Evolutionary conservation across 2,113 vertebrate genomes (phyloP).

Genomic region (Anolis sagrei): DNA sequence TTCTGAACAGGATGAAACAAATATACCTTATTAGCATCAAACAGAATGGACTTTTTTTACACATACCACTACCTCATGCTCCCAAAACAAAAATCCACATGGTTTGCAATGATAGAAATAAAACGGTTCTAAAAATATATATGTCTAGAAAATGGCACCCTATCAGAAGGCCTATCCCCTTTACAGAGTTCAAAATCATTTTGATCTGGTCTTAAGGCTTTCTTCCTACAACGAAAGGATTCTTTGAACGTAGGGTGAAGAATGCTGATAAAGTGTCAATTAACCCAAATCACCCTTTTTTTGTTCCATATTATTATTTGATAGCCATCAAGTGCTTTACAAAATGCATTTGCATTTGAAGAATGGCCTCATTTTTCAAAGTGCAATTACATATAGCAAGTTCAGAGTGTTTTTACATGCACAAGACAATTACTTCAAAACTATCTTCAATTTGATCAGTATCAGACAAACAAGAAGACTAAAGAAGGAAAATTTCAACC

Average conservation of each 20-base stretch:
- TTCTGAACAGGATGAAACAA: not conserved
- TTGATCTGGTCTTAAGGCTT: not conserved
- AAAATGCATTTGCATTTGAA: slow-evolving; percentile 14
- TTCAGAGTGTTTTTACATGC: not conserved
- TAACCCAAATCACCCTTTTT: not conserved
- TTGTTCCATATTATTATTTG: not conserved
- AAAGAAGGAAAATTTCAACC: not conserved
- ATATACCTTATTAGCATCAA: not conserved
- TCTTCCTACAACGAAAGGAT: not conserved
- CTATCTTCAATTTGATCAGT: not conserved
- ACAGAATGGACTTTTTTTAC: not conserved
- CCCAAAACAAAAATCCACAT: not conserved
- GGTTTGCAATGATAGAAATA: not conserved
- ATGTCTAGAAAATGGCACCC: not conserved
- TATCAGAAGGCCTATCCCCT: not conserved
- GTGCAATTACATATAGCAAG: not conserved
- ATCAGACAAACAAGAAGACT: not conserved
- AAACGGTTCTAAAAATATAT: not conserved
- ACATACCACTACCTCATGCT: not conserved
- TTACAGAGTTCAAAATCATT: not conserved
- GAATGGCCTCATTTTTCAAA: not conserved
- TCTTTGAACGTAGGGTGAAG: not conserved
- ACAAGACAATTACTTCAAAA: not conserved
- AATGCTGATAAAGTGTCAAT: not conserved
- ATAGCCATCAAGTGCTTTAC: not conserved